These are phyloP conservation scores for Peucedramus taeniatus DNA, from an alignment of 2,113 vertebrate species.

Conservation along the genomic window DNA sequence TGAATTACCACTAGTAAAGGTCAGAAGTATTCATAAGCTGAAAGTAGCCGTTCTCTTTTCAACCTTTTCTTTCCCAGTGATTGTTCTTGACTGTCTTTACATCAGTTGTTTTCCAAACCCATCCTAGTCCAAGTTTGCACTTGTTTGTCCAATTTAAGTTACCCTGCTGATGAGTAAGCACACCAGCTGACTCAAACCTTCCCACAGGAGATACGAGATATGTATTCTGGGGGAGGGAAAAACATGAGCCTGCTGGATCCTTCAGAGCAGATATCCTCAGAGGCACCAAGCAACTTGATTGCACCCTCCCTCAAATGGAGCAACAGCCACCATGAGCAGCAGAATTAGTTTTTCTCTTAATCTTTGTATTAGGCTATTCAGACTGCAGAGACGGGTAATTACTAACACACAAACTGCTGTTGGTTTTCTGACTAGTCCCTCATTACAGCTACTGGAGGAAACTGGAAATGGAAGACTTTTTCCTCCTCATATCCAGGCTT, in stretches of 20 bases:
- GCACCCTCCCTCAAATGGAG: not conserved
- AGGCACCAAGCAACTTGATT: not conserved
- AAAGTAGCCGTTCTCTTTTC: not conserved
- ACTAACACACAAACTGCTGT: not conserved
- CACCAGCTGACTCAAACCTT: not conserved
- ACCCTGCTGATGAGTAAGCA: not conserved
- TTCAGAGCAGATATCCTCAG: not conserved
- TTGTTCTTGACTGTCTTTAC: not conserved
- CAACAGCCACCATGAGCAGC: not conserved
- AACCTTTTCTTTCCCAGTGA: not conserved
- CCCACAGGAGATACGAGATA: not conserved
- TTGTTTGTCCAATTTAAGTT: not conserved
- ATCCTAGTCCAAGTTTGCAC: not conserved
- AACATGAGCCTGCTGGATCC: not conserved
- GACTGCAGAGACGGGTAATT: not conserved
- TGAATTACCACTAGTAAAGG: not conserved
- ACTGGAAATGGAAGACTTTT: not conserved
- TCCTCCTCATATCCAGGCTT: not conserved
- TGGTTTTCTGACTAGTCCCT: not conserved
- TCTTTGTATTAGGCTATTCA: not conserved
- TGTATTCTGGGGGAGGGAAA: not conserved
- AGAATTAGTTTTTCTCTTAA: not conserved
- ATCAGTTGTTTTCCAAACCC: not conserved
- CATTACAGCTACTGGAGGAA: not conserved
- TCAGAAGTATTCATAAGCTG: not conserved